Conservation (phyloP, 1,140 invertebrate species). For the Cotesia glomerata region DNA sequence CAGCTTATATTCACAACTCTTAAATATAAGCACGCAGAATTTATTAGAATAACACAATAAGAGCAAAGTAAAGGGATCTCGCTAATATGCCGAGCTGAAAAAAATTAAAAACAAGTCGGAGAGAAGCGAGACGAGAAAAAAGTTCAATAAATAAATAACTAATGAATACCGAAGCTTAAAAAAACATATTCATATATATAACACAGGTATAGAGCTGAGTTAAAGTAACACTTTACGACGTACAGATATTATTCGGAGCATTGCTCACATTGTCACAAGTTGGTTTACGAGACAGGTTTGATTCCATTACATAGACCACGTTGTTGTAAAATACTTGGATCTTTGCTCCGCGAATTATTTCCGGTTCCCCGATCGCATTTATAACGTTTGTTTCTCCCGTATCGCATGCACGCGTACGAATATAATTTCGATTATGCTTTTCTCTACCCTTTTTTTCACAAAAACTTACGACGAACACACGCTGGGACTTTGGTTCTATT, state of each 20-base stretch:
- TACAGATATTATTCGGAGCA: slow-evolving; percentile 45
- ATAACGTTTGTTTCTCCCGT: slow-evolving; percentile 47
- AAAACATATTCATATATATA: slow-evolving; percentile 17
- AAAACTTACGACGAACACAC: background rate
- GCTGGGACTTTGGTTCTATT: background rate
- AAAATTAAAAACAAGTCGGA: slow-evolving; percentile 26
- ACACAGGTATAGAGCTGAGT: background rate
- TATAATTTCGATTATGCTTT: background rate
- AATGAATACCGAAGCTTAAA: slow-evolving; percentile 22
- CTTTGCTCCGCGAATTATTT: slow-evolving; percentile 44
- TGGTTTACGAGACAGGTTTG: slow-evolving; percentile 51
- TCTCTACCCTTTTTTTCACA: background rate
- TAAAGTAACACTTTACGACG: slow-evolving; percentile 43
- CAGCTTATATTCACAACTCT: slow-evolving; percentile 12
- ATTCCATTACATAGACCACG: slow-evolving; percentile 28
- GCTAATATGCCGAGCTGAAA: slow-evolving; percentile 12
- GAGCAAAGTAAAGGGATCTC: slow-evolving; percentile 21
- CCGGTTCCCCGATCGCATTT: slow-evolving; percentile 48
- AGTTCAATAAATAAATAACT: slow-evolving; percentile 8
- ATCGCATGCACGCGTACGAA: background rate
- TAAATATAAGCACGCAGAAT: slow-evolving; percentile 44
- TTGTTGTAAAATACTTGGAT: background rate
- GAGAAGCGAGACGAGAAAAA: slow-evolving; percentile 4
- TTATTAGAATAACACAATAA: slow-evolving; percentile 44
- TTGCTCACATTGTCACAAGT: slow-evolving; percentile 44